phyloP scores from a whole-genome alignment of 2,113 vertebrate genomes.

The Cairina moschata region DNA sequence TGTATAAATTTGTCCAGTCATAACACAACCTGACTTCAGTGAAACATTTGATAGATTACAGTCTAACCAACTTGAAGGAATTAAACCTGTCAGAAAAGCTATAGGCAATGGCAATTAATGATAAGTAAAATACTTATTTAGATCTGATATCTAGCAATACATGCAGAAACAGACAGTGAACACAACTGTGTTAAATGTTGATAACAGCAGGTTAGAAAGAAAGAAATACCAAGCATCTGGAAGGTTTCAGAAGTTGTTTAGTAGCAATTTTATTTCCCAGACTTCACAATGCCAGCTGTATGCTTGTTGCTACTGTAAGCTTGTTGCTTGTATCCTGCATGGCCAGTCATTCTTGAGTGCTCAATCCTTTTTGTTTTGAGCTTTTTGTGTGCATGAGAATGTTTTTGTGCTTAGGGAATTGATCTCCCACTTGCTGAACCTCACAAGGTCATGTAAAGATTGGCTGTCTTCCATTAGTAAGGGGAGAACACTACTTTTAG shows the following conservation, averaged over 20 bases:
- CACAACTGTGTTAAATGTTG: background rate
- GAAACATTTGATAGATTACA: background rate
- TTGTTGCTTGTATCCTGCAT: background rate
- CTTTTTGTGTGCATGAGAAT: background rate
- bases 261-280: background rate
- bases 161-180: background rate
- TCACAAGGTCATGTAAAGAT: background rate
- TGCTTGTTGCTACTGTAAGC: background rate
- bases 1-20: background rate
- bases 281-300: background rate
- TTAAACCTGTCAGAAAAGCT: background rate
- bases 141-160: accelerated
- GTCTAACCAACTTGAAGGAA: background rate
- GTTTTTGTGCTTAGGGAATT: background rate
- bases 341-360: background rate
- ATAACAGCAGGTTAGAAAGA: background rate
- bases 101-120: background rate
- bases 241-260: background rate
- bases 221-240: background rate
- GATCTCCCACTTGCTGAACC: background rate
- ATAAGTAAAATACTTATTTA: background rate
- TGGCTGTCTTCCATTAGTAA: background rate
- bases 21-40: background rate
- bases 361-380: background rate
- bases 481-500: background rate